Evolutionary conservation across 1,140 invertebrate genomes (phyloP).

Genomic region (Brachionus manjavacas): DNA sequence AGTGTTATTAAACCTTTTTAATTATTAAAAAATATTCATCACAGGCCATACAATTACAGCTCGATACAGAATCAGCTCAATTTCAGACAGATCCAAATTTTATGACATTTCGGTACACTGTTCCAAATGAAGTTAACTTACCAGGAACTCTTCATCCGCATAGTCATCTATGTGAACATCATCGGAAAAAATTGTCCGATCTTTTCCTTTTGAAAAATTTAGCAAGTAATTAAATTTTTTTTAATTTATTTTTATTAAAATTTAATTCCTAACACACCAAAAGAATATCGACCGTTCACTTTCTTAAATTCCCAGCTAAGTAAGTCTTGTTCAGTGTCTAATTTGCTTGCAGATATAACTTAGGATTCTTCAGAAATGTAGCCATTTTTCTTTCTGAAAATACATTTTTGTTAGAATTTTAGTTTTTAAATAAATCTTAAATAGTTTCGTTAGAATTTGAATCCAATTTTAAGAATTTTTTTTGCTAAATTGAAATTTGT

Average conservation of each 20-base stretch:
- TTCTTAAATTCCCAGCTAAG: background rate
- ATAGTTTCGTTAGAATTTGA: too few relatives aligned
- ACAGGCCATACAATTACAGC: constrained; percentile 37
- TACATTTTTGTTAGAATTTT: background rate
- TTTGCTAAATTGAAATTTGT: too few relatives aligned
- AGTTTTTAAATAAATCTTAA: background rate
- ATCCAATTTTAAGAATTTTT: too few relatives aligned
- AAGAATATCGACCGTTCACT: background rate
- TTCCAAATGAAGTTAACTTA: constrained; percentile 15
- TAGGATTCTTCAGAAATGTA: background rate
- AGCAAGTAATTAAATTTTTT: constrained; percentile 1
- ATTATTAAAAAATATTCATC: background rate
- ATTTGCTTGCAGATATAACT: background rate
- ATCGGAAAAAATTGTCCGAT: constrained; percentile 38
- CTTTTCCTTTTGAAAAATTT: constrained; percentile 8
- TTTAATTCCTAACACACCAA: background rate
- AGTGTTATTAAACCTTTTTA: too few relatives aligned
- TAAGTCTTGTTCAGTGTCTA: background rate
- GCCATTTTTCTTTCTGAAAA: background rate
- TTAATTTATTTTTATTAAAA: background rate
- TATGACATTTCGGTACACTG: constrained; percentile 34
- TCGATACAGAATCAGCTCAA: constrained; percentile 31
- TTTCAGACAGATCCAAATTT: constrained; percentile 31
- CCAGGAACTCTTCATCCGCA: background rate
- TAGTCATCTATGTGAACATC: constrained; percentile 35